Base-by-base conservation (phyloP, 2,888 invertebrate species). In the Meganola albula region DNA sequence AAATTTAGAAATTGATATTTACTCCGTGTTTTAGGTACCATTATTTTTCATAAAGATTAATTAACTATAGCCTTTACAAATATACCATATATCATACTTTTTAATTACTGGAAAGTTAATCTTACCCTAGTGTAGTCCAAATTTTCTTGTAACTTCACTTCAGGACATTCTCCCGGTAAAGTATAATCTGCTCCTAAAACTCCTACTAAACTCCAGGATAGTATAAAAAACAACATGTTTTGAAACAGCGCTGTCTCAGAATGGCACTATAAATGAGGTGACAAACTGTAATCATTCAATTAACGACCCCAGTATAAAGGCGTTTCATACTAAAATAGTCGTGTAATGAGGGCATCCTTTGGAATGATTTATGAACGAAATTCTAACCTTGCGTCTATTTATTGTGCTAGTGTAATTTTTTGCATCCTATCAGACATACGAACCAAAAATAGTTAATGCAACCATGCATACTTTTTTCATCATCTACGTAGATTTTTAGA, bases 231-330 rank as follows among this genome's bases (percentile, higher is more conserved):
- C 28, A 72, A 51, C 74, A 76, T 74, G 33, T 33, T 59, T 27
- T 35, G 44, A 48, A 62, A 63, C 58, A 61, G 37, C 25, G 32
- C 48, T 20, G 55, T 31, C 30, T 48, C 58, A 60, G 38, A 38
- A 46, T 51, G 37, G 45, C 49, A 42, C 53, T 48, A 45, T 41
- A 59, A 78, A 59, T 80, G 79, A 47, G 42, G 47, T 34, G 40
- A 34, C 46, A 40, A 55, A 79, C 78, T 63, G 57, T 79, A 78
- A 77, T 84, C 80, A 82, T 74, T 45, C 75, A 78, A 83, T 83
- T 58, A 66, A 31, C 53, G 48, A 68, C 71, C 66, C 64, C 46
- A 45, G 27, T 52, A 40, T 53, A 67, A 65, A 65, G 70, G 56
- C 51, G 59, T 61, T 49, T 54, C 45, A 48, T 42, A 48, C 53